Evolutionary conservation across 2,888 invertebrate genomes (phyloP), one percentile per base, ranked within the genome.

Genomic region (Cyclophora albipunctata): DNA sequence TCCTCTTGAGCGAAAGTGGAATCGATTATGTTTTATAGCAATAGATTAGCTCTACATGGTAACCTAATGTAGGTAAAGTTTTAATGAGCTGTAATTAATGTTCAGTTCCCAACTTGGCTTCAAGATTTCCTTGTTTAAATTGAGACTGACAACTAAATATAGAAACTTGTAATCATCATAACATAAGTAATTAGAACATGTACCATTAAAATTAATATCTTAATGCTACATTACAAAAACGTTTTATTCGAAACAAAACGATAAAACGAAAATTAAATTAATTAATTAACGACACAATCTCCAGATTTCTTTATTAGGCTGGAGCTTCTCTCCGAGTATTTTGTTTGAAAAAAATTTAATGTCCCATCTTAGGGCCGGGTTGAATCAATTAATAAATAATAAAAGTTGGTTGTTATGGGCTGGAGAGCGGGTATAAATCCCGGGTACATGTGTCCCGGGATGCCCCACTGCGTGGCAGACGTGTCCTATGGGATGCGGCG

Each of bases 331-430:
- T 53, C 60, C 63, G 5, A 37, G 37, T 37, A 37, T 62, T 44
- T 37, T 37, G 5, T 5, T 37, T 37, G 37, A 37, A 5, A 37
- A 60, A 64, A 60, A 66, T 66, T 59, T 37, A 37, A 64, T 64
- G 66, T 71, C 66, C 62, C 64, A 69, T 66, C 63, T 64, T 67
- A 66, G 62, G 49, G 49, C 54, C 52, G 54, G 68, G 69, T 66
- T 60, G 62, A 69, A 74, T 75, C 76, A 76, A 78, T 79, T 80
- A 78, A 78, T 78, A 78, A 78, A 78, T 78, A 77, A 78, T 80
- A 78, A 78, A 78, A 70, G 66, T 66, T 63, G 64, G 63, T 62
- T 60, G 57, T 71, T 71, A 73, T 60, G 58, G 60, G 51, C 54
- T 58, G 67, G 63, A 63, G 53, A 63, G 61, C 60, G 64, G 63